Conservation (phyloP, 2,113 vertebrate genomes). For the Arenaria interpres region DNA sequence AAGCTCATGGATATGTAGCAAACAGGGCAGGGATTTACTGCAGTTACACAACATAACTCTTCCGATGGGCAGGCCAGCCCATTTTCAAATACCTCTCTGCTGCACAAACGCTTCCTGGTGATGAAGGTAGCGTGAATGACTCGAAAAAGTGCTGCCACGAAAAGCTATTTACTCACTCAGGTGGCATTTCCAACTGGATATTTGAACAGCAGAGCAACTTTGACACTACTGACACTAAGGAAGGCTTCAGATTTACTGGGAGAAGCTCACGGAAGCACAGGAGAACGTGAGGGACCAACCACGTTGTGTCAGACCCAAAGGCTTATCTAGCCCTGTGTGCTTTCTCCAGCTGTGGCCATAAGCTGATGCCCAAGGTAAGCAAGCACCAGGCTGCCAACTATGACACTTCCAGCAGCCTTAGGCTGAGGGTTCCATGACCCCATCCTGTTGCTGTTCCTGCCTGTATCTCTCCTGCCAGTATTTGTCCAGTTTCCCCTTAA, state of each 20-base stretch:
- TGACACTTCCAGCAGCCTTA: background rate
- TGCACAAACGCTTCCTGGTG: constrained; percentile 36
- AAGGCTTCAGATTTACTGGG: background rate
- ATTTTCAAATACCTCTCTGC: constrained; percentile 31
- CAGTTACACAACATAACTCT: constrained; percentile 24
- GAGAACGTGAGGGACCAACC: background rate
- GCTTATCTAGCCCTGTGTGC: background rate
- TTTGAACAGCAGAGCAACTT: background rate
- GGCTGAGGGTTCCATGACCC: background rate
- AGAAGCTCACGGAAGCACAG: background rate
- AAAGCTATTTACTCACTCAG: constrained; percentile 18
- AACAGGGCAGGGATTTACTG: background rate
- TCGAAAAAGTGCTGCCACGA: background rate
- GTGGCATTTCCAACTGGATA: background rate
- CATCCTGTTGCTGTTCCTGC: background rate
- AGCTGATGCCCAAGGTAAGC: background rate
- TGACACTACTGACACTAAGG: background rate
- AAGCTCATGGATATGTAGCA: background rate
- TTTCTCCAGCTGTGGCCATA: background rate
- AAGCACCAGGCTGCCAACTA: background rate
- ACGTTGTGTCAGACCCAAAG: background rate
- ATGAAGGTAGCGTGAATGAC: background rate
- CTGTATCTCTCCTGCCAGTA: background rate
- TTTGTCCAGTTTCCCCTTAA: background rate
- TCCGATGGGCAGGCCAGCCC: background rate